phyloP scores from a whole-genome alignment of 2,888 invertebrate species.

The Dicranocentrus wangi region DNA sequence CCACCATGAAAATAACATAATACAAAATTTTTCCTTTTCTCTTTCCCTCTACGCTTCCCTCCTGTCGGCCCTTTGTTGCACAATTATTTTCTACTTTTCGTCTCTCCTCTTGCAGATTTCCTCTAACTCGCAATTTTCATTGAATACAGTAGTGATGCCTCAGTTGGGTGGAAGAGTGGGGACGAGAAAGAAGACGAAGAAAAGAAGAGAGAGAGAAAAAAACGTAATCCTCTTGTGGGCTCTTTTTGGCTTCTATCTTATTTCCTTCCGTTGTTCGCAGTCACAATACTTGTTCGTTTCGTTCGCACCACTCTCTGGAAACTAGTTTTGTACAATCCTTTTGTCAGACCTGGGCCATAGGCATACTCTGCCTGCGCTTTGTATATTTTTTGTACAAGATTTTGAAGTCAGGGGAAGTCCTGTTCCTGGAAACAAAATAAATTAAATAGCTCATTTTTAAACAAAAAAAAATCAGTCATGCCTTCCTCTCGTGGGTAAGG shows the following conservation, averaged over 20 bases:
- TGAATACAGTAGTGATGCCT: background rate
- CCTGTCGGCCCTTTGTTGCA: background rate
- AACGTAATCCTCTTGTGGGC: conserved; percentile 22
- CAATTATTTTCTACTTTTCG: background rate
- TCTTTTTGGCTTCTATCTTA: background rate
- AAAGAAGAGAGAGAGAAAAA: background rate
- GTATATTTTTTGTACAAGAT: background rate
- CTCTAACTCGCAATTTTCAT: conserved; percentile 1
- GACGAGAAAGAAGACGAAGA: background rate
- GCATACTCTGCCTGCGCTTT: background rate
- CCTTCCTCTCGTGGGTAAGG: too few species aligned
- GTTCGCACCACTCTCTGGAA: background rate
- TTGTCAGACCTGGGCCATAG: background rate
- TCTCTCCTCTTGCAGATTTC: background rate
- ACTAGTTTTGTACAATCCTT: background rate
- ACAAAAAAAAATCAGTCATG: too few species aligned
- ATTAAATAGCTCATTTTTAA: too few species aligned
- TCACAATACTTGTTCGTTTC: background rate
- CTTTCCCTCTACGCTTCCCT: conserved; percentile 4
- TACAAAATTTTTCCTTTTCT: background rate
- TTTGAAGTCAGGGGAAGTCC: too few species aligned
- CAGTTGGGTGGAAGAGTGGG: too few species aligned
- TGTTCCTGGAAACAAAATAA: too few species aligned
- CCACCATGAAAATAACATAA: background rate
- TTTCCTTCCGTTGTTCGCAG: background rate